Conservation (phyloP, 1,140 invertebrate genomes). For the Trinorchestia longiramus region DNA sequence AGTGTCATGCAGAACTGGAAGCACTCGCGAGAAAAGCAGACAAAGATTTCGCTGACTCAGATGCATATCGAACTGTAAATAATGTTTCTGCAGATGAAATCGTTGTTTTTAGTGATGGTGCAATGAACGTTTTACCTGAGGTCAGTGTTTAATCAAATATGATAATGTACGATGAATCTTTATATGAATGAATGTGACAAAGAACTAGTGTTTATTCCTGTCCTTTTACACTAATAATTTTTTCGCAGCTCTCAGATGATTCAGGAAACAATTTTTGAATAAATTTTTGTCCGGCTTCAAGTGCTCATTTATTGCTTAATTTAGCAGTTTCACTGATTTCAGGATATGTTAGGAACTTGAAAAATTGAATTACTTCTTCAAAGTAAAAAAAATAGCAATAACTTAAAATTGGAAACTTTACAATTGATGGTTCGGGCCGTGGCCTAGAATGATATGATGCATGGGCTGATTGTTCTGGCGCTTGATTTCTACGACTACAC, state of each 20-base stretch:
- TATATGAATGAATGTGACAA: not conserved
- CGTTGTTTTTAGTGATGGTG: conserved; percentile 12
- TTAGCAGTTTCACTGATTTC: not conserved
- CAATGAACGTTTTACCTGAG: conserved; percentile 16
- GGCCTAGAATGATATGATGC: not conserved
- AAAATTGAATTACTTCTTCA: not conserved
- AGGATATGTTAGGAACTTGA: not conserved
- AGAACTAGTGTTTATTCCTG: not conserved
- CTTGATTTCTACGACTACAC: not conserved
- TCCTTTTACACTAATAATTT: not conserved
- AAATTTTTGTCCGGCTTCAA: not conserved
- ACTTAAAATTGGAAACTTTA: not conserved
- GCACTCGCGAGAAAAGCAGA: not conserved
- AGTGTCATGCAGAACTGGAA: not conserved
- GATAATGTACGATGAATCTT: not conserved
- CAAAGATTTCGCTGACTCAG: not conserved
- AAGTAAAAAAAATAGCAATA: not conserved
- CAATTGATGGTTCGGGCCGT: not conserved
- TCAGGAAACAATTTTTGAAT: not conserved
- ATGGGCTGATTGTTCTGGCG: not conserved
- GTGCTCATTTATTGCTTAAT: not conserved
- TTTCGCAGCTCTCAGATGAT: not conserved
- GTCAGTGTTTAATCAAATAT: conserved; percentile 33
- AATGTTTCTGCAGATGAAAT: not conserved
- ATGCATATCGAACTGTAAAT: not conserved